Evolutionary conservation across 2,797 vertebrate genomes (phyloP), one percentile per base, ranked within the genome.

Genomic region (Hemitrygon akajei): DNA sequence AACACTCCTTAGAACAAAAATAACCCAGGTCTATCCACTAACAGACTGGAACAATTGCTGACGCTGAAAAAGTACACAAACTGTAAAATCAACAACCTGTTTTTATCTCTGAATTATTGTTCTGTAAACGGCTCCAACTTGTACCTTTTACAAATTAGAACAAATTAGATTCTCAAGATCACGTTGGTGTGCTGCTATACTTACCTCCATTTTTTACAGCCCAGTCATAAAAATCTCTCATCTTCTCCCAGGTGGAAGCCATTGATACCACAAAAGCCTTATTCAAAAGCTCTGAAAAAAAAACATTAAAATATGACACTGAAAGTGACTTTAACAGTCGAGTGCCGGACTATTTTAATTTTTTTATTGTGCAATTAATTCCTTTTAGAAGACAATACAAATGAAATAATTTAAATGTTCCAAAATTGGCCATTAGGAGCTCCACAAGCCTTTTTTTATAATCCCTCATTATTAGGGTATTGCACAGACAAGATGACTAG

Each of bases 151-250:
- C 69, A 5, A 47, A 7, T 86, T 63, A 69, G 22, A 12, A 25
- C 47, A 56, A 58, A 27, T 60, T 37, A 84, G n/a, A 56, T 0
- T 22, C 4, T 60, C 1, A 16, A 71, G 37, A 1, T 7, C 81
- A 3, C 1, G 20, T 20, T 56, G 47, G 3, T 11, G 27, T 82
- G 30, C 7, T 56, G 30, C 5, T 27, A 56, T 76, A 82, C 95
- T 82, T 94, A 96, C 96, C 96, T 97, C 95, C 94, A 37, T 95
- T 95, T 94, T 96, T 95, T 94, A 96, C 94, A 81, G 95, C 6
- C 94, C 94, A 94, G 18, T 58, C 89, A 93, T 95, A 95, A 93
- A 96, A 94, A 58, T 95, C 94, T 93, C 94, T 95, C 92, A 93
- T 77, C 76, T 94, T 95, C 94, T 95, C 94, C 96, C 94, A 95